phyloP scores from a whole-genome alignment of 2,888 invertebrate genomes.

The Amaurobius ferox region DNA sequence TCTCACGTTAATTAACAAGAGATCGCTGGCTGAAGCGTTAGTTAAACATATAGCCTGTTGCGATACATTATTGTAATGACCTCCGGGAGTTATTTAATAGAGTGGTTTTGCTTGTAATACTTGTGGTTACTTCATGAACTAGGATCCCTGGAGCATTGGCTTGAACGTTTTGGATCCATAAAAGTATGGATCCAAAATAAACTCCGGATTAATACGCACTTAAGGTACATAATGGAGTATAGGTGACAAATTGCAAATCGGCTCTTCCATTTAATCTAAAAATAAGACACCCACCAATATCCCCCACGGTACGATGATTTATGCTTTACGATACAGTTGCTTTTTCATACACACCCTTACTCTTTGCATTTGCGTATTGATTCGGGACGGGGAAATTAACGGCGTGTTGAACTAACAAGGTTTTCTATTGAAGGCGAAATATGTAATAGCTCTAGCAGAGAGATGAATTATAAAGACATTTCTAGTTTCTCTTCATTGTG shows the following conservation, averaged over 20 bases:
- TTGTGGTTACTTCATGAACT: slow-evolving; percentile 42
- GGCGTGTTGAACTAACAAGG: neutral
- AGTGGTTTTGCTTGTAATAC: slow-evolving; percentile 68
- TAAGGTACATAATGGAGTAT: slow-evolving; percentile 66
- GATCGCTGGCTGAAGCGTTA: slow-evolving; percentile 8
- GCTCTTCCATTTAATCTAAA: slow-evolving; percentile 66
- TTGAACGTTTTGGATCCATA: slow-evolving; percentile 44
- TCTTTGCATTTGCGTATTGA: slow-evolving; percentile 29
- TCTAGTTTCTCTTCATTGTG: neutral
- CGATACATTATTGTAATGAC: slow-evolving; percentile 67
- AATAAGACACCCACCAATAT: slow-evolving; percentile 55
- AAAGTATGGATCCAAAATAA: slow-evolving; percentile 63
- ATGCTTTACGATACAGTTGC: slow-evolving; percentile 34
- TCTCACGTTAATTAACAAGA: slow-evolving; percentile 61
- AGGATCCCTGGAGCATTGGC: slow-evolving; percentile 29
- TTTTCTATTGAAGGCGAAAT: neutral
- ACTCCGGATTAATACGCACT: slow-evolving; percentile 67
- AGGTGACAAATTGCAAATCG: slow-evolving; percentile 71
- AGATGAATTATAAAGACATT: neutral
- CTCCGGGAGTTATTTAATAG: slow-evolving; percentile 64
- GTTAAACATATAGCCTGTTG: slow-evolving; percentile 55
- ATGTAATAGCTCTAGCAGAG: neutral
- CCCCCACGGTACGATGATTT: slow-evolving; percentile 47
- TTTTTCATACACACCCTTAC: slow-evolving; percentile 35
- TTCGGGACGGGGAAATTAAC: slow-evolving; percentile 32